phyloP scores from a whole-genome alignment of 1,140 invertebrate species.

The Bombus haemorrhoidalis region DNA sequence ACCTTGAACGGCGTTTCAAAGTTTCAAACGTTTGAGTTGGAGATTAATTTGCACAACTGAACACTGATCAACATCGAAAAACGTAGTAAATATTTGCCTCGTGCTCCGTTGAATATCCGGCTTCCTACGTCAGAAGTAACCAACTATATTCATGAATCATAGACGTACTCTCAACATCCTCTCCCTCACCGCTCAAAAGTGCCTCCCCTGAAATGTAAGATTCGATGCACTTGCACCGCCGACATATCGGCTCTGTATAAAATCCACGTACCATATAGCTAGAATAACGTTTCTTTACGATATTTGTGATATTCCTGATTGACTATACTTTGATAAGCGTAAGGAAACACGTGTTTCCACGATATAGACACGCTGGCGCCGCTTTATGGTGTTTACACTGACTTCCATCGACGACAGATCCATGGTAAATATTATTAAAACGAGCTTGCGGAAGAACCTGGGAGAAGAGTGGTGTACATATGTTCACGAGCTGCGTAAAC shows the following conservation, averaged over 20 bases:
- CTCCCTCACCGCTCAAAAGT: not conserved
- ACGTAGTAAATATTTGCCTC: constrained; percentile 17
- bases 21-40: constrained; percentile 9
- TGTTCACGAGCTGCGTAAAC: constrained; percentile 48
- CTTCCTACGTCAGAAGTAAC: not conserved
- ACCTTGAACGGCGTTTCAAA: not conserved
- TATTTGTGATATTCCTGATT: constrained; percentile 21
- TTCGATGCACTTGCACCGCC: not conserved
- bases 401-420: constrained; percentile 63
- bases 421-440: constrained; percentile 70
- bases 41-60: constrained; percentile 17
- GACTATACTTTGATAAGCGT: constrained; percentile 30
- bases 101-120: not conserved
- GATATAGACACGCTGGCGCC: constrained; percentile 30
- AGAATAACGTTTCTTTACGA: constrained; percentile 47
- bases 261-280: not conserved
- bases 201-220: not conserved
- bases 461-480: constrained; percentile 1
- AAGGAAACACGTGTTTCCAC: constrained; percentile 57
- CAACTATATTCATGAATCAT: not conserved
- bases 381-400: constrained; percentile 70
- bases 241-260: no score
- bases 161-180: not conserved
- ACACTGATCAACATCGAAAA: constrained; percentile 17
- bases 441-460: constrained; percentile 11